Base-by-base conservation (phyloP, 1,140 invertebrate species). In the Radopholus similis region DNA sequence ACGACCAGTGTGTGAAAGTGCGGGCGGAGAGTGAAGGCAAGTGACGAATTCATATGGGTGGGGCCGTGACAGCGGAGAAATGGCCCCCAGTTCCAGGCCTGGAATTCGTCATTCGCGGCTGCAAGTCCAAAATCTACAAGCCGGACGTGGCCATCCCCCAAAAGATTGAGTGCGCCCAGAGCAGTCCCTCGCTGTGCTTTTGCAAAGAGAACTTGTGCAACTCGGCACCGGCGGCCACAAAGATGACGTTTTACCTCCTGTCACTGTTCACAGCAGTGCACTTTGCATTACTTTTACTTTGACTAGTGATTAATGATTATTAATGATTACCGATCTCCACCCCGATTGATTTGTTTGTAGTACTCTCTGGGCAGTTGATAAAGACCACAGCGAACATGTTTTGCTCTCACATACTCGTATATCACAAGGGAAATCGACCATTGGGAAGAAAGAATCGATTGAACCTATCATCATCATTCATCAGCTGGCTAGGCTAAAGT, bases 131-230 rank as follows among this genome's bases (percentile, higher is more conserved):
- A 11, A 28, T 62, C 32, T 62, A 62, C 40, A 62, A 62, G 30
- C 26, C 58, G 18, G 58, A 62, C 49, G 58, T 62, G 42, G 42
- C 34, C 42, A 62, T 62, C 18, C 58, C 58, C 32, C 58, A 62
- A 6, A 62, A 47, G 13, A 8, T 62, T 18, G 37, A 62, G 11
- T 62, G 58, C 49, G 18, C 8, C 21, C 18, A 26, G 8, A 26
- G 58, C 34, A 47, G 40, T 13, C 58, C 58, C 11, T 62, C 58
- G 13, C 40, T 62, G 15, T 62, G 58, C 9, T 62, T 62, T 6
- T 62, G 58, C 18, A 62, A 62, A 18, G 58, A 62, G 40, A 62
- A 62, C 30, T 62, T 62, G 28, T 62, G 58, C 8, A 62, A 62
- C n/a, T 62, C 38, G 2, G 18, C 58, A 4, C 47, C 15, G 18